Base-by-base conservation (phyloP, 1,140 invertebrate genomes). In the Chelonus insularis region DNA sequence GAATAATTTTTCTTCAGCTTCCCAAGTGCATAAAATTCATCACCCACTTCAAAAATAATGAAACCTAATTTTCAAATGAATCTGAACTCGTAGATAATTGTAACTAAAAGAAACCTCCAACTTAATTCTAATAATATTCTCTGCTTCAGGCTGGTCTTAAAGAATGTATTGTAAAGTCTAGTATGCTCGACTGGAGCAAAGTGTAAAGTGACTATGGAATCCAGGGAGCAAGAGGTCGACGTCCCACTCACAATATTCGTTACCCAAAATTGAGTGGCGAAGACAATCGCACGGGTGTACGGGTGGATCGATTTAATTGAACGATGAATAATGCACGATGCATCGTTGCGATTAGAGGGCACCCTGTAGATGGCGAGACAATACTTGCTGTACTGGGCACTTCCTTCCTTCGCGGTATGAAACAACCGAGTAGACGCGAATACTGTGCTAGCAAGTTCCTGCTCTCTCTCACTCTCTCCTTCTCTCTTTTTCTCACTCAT, bases 401-500 rank as follows among this genome's bases (percentile, higher is more conserved):
- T 78, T 80, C 76, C 76, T 78, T 79, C 73, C 74, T 76, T 68
- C 69, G 59, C 41, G 36, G 36, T 64, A 56, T 68, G 54, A 68
- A 75, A 73, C 76, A 71, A 69, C 64, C 72, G 73, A 73, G 72
- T 76, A 73, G 75, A 75, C 65, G 69, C 72, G 68, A 68, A 69
- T 72, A 72, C n/a, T 45, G 32, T 45, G 21, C 37, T 45, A 58
- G 43, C 48, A 34, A 57, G 43, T 37, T 45, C 43, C 5, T 14
- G 7, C 32, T 50, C 23, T 11, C 36, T 50, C 25, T 45, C 32
- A 34, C 45, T 58, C 34, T 32, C 45, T 16, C 32, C 12, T 36
- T 52, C 50, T 34, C 6, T 16, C 32, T 36, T 29, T 6, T 5
- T 18, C 9, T 29, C 55, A 8, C 16, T 50, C 18, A 21, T 58